These are phyloP conservation scores for Pristionchus japonicus DNA, from an alignment of 2,888 invertebrate genomes.

Conservation along the genomic window DNA sequence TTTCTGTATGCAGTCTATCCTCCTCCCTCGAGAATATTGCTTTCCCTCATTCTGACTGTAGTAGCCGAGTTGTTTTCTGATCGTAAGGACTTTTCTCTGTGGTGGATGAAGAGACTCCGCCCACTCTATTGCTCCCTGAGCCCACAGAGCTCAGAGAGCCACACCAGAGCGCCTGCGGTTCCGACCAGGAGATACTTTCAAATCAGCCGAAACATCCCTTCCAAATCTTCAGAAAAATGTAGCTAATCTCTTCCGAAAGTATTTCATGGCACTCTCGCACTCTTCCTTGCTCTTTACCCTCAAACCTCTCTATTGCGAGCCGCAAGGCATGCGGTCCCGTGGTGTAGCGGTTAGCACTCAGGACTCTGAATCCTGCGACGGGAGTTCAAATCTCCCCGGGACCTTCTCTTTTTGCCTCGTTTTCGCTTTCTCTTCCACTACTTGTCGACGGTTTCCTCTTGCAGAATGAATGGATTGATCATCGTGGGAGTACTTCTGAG, in stretches of 20 bases:
- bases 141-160: neutral
- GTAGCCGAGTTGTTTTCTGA: neutral
- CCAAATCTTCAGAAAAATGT: neutral
- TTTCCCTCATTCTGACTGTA: neutral
- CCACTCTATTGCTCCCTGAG: neutral
- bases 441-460: neutral
- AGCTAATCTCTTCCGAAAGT: neutral
- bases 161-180: neutral
- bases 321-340: slow-evolving; percentile 40
- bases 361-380: slow-evolving; percentile 60
- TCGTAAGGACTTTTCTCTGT: neutral
- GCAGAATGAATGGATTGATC: slow-evolving; percentile 28
- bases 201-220: neutral
- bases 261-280: neutral
- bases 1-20: neutral
- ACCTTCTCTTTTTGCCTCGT: too few species aligned
- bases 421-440: neutral
- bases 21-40: neutral
- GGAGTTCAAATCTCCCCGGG: slow-evolving; percentile 50
- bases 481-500: slow-evolving; percentile 8
- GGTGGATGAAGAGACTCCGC: neutral
- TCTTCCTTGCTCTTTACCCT: neutral
- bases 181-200: neutral
- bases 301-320: neutral
- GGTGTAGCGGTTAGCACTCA: slow-evolving; percentile 60